These are phyloP conservation scores for Pangasius mekongensis DNA, from an alignment of 2,797 vertebrate genomes.

Conservation along the genomic window DNA sequence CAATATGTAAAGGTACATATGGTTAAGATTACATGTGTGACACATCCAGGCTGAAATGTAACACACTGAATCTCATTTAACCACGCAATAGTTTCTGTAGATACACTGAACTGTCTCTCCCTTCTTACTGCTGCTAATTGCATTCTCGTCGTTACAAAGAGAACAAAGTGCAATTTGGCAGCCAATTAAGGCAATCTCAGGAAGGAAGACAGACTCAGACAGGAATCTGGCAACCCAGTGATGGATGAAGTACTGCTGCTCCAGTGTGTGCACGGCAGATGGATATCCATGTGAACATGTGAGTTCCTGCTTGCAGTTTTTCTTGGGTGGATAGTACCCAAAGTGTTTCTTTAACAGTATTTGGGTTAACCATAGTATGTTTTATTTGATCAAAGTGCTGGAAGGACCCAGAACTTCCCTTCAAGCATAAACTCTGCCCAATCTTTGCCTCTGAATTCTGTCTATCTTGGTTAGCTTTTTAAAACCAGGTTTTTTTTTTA, in stretches of 20 bases:
- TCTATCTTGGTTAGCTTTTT: background rate
- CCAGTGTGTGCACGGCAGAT: background rate
- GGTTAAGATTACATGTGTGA: background rate
- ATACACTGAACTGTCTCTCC: background rate
- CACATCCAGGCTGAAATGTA: background rate
- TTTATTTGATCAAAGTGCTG: background rate
- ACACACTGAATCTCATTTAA: background rate
- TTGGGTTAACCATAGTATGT: background rate
- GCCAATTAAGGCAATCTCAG: slow-evolving; percentile 9
- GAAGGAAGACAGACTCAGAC: background rate
- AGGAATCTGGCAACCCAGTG: slow-evolving; percentile 29
- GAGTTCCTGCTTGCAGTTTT: background rate
- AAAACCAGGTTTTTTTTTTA: background rate
- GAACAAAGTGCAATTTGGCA: background rate
- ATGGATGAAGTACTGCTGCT: slow-evolving; percentile 23
- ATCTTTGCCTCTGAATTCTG: background rate
- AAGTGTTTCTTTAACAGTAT: background rate
- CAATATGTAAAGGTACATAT: background rate
- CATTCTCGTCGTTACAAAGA: slow-evolving; percentile 1
- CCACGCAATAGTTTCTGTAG: background rate
- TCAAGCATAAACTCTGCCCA: background rate
- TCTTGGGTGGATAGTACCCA: background rate
- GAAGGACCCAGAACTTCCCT: background rate
- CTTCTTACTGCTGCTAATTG: slow-evolving; percentile 5
- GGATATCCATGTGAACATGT: background rate